Evolutionary conservation across 2,888 invertebrate genomes (phyloP).

Genomic region (Pollenia labialis): DNA sequence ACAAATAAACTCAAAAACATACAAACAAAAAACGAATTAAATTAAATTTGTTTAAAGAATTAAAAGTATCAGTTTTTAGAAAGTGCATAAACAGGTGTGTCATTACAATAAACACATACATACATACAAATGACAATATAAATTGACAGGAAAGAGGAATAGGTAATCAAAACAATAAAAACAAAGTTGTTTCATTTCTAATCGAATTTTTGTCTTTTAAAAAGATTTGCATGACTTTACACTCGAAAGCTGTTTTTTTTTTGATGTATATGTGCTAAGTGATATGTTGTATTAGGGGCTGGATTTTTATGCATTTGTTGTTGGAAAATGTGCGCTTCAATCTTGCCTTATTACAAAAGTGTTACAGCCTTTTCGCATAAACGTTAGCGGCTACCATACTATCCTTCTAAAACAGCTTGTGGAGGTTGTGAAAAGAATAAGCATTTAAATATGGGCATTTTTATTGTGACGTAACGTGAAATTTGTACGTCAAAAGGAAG

Average conservation of each 20-base stretch:
- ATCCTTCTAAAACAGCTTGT: too few relatives aligned
- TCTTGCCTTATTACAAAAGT: too few relatives aligned
- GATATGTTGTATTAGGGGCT: neutral
- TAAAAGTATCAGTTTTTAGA: slow-evolving; percentile 19
- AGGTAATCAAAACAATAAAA: slow-evolving; percentile 24
- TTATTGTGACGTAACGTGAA: too few relatives aligned
- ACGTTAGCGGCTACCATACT: too few relatives aligned
- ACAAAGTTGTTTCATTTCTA: slow-evolving; percentile 42
- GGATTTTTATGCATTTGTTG: too few relatives aligned
- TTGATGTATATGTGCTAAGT: neutral
- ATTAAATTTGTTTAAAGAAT: neutral
- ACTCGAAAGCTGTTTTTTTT: slow-evolving; percentile 30
- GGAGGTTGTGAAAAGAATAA: too few relatives aligned
- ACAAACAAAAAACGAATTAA: neutral
- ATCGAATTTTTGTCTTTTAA: slow-evolving; percentile 56
- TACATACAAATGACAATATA: neutral
- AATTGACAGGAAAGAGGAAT: neutral
- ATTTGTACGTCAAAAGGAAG: too few relatives aligned
- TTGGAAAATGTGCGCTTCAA: too few relatives aligned
- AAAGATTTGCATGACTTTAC: slow-evolving; percentile 61
- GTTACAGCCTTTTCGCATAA: too few relatives aligned
- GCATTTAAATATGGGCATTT: too few relatives aligned
- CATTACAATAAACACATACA: neutral
- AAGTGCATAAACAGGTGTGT: neutral
- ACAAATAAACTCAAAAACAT: neutral